These are phyloP conservation scores for Felis catus DNA, from an alignment of 2,113 vertebrate species.

Conservation along the genomic window F.catus_Fca126_mat1.0 CM031415.1:121371501-121372000, in stretches of 20 bases:
- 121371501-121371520: neutral
- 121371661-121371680: neutral
- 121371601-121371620: neutral
- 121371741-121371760: neutral
- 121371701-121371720: neutral
- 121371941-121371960: neutral
- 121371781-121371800: neutral
- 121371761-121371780: neutral
- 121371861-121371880: neutral
- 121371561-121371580: neutral
- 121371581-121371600: neutral
- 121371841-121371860: neutral
- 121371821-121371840: neutral
- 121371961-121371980: neutral
- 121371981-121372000: neutral
- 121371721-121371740: neutral
- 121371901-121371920: neutral
- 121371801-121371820: neutral
- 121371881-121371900: neutral
- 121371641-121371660: neutral
- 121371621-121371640: neutral
- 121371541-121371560: neutral
- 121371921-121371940: neutral
- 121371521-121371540: neutral
- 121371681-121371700: neutral